Evolutionary conservation across 2,888 invertebrate species (phyloP).

Genomic region (Synanthedon tipuliformis): DNA sequence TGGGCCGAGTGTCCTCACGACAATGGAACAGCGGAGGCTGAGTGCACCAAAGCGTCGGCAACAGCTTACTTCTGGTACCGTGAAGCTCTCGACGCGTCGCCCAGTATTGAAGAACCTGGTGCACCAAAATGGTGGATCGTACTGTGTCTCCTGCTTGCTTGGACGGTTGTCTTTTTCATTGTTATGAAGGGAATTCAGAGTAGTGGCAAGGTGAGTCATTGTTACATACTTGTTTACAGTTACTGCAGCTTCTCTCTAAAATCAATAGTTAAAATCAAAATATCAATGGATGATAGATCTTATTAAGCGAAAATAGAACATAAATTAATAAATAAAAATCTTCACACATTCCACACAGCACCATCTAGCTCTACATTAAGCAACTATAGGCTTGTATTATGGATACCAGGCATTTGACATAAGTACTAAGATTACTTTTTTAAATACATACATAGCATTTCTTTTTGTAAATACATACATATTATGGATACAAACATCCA

Average conservation of each 20-base stretch:
- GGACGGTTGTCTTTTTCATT: constrained; percentile 93
- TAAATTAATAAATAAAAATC: too few species aligned
- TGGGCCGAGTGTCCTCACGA: constrained; percentile 84
- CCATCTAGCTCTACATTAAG: too few species aligned
- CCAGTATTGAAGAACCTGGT: constrained; percentile 85
- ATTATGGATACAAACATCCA: too few species aligned
- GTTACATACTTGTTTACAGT: neutral
- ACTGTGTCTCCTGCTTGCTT: constrained; percentile 85
- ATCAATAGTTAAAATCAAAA: neutral
- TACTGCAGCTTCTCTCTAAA: neutral
- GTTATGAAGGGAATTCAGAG: constrained; percentile 98
- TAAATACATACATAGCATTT: too few species aligned
- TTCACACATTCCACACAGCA: too few species aligned
- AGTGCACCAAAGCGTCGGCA: constrained; percentile 86
- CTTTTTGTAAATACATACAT: too few species aligned
- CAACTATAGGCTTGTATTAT: too few species aligned
- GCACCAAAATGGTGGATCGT: constrained; percentile 95
- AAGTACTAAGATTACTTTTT: too few species aligned
- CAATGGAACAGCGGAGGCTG: constrained; percentile 76
- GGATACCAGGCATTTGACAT: too few species aligned
- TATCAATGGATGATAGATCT: constrained; percentile 3
- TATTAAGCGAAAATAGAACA: neutral
- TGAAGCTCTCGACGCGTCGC: constrained; percentile 87
- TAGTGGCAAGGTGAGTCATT: constrained; percentile 83
- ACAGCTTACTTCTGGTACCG: constrained; percentile 95